A percentile compares a stretch with the other conserved stretches of the same genome.
These are phyloP conservation scores for Onchidella celtica DNA, from an alignment of 2,888 invertebrate species.

Conservation along the genomic window DNA sequence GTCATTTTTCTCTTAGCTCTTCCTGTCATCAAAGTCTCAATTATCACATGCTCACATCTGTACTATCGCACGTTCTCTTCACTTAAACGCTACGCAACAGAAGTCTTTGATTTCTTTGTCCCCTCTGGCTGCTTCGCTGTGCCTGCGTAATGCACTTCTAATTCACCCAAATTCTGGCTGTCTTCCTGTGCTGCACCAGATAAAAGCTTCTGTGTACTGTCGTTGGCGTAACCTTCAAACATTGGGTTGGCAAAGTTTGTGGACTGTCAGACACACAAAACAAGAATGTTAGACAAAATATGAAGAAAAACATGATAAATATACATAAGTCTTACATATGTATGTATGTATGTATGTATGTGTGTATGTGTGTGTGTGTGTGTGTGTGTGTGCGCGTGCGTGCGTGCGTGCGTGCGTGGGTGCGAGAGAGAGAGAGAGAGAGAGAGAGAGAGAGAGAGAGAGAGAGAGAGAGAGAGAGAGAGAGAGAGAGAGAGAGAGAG, in stretches of 20 bases:
- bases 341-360: too few relatives aligned
- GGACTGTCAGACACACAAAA: constrained; percentile 80
- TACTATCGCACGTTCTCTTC: not conserved
- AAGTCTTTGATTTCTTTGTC: not conserved
- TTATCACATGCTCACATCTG: not conserved
- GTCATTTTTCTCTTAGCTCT: too few relatives aligned
- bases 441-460: too few relatives aligned
- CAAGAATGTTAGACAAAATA: not conserved
- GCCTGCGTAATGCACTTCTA: not conserved
- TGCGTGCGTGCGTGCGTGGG: too few relatives aligned
- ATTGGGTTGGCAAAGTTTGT: constrained; percentile 97
- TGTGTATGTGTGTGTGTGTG: too few relatives aligned
- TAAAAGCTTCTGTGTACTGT: constrained; percentile 60
- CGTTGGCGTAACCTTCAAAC: constrained; percentile 88
- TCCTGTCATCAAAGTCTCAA: too few relatives aligned
- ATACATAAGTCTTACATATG: too few relatives aligned
- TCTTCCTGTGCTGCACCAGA: constrained; percentile 33
- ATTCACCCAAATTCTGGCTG: constrained; percentile 13
- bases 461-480: too few relatives aligned
- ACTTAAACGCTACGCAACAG: constrained; percentile 7
- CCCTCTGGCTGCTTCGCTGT: not conserved
- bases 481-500: too few relatives aligned
- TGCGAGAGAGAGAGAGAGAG: too few relatives aligned
- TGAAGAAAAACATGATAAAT: not conserved
- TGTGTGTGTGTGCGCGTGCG: too few relatives aligned